These are phyloP conservation scores for Odontocolon sp. DNA, from an alignment of 2,888 invertebrate species.

Conservation along the genomic window DNA sequence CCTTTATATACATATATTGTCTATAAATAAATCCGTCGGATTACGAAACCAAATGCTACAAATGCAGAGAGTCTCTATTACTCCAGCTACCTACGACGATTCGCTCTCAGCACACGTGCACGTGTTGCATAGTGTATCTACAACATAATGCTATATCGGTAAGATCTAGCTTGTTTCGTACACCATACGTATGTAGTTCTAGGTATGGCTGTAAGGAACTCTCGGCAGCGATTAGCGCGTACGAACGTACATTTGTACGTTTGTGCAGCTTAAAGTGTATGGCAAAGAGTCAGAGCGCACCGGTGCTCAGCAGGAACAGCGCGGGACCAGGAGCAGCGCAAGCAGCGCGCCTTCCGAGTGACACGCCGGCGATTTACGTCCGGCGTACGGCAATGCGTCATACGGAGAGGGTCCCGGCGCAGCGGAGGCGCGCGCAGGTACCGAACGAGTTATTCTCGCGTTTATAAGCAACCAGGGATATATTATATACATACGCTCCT, in stretches of 20 bases:
- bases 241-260: slow-evolving; percentile 42
- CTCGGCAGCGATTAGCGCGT: slow-evolving; percentile 49
- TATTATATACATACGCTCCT: neutral
- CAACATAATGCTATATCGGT: slow-evolving; percentile 41
- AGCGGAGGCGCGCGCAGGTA: neutral
- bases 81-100: slow-evolving; percentile 58
- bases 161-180: slow-evolving; percentile 19
- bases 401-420: slow-evolving; percentile 18
- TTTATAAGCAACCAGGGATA: slow-evolving; percentile 26
- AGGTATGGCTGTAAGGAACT: neutral
- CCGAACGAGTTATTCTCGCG: slow-evolving; percentile 45
- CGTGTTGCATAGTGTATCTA: slow-evolving; percentile 31
- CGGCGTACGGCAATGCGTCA: slow-evolving; percentile 52
- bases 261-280: neutral
- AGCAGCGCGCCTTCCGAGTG: slow-evolving; percentile 40
- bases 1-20: slow-evolving; percentile 2
- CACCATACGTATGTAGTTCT: neutral
- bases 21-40: slow-evolving; percentile 58
- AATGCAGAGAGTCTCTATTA: slow-evolving; percentile 53
- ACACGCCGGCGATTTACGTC: slow-evolving; percentile 46
- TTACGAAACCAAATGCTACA: slow-evolving; percentile 58
- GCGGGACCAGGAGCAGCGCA: slow-evolving; percentile 5
- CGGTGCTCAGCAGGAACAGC: slow-evolving; percentile 16
- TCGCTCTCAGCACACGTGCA: slow-evolving; percentile 41
- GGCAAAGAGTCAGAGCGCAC: neutral